A percentile compares a stretch with the other conserved stretches of the same genome.
phyloP scores from a whole-genome alignment of 1,140 invertebrate genomes.

The Papilio polytes region DNA sequence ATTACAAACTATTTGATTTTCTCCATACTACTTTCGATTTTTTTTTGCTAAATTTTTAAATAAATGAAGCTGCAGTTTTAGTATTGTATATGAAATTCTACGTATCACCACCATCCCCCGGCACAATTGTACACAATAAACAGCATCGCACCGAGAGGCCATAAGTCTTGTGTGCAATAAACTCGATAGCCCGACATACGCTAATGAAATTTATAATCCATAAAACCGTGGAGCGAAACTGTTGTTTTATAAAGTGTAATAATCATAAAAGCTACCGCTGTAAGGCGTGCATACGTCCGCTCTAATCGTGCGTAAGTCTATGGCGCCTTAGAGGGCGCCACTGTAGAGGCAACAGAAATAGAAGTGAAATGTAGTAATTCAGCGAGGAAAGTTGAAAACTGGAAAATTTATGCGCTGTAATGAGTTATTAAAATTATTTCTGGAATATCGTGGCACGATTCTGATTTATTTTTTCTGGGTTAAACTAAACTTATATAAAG shows the following conservation, averaged over 20 bases:
- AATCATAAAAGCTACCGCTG: conserved; percentile 66
- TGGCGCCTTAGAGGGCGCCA: conserved; percentile 29
- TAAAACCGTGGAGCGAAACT: conserved; percentile 62
- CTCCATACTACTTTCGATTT: too few species aligned
- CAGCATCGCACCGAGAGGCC: conserved; percentile 38
- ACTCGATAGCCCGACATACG: conserved; percentile 69
- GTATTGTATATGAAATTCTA: neutral
- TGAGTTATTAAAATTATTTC: conserved; percentile 33
- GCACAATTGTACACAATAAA: neutral
- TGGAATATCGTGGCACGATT: neutral
- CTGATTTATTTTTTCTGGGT: neutral
- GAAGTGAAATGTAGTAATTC: conserved; percentile 28
- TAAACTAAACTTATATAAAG: neutral
- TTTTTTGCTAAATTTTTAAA: too few species aligned
- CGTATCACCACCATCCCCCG: conserved; percentile 10
- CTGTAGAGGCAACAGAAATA: conserved; percentile 26
- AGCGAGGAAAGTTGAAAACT: neutral
- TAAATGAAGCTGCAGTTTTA: too few species aligned
- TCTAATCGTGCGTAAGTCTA: conserved; percentile 24
- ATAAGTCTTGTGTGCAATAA: conserved; percentile 62
- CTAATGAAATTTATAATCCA: conserved; percentile 82
- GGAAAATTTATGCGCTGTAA: conserved; percentile 12
- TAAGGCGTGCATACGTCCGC: conserved; percentile 36
- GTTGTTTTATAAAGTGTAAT: conserved; percentile 79
- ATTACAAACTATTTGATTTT: too few species aligned